A percentile compares a stretch with the other conserved stretches of the same genome.
phyloP scores from a whole-genome alignment of 2,888 invertebrate species.

The Adelphocoris suturalis region DNA sequence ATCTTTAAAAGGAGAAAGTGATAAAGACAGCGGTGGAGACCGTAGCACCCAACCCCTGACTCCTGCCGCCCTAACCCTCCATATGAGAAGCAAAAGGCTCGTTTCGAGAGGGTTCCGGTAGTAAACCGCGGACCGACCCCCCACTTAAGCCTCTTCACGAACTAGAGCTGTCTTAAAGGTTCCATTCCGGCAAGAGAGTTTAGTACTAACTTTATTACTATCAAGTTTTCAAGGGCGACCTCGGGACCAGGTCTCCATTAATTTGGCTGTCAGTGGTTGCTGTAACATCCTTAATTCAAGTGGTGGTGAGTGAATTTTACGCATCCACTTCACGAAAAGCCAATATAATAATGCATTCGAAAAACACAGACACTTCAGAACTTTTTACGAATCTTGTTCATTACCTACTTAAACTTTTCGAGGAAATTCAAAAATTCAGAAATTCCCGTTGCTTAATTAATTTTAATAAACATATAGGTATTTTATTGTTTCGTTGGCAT shows the following conservation, averaged over 20 bases:
- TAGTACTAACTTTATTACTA: slow-evolving; percentile 34
- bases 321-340: neutral
- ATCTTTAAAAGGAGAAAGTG: too few relatives aligned
- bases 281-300: neutral
- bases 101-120: neutral
- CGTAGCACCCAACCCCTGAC: too few relatives aligned
- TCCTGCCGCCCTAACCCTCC: too few relatives aligned
- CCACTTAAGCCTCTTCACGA: neutral
- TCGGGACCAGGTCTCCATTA: neutral
- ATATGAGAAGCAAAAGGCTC: neutral
- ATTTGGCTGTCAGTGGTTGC: neutral
- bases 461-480: too few relatives aligned
- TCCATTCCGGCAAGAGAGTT: neutral
- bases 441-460: too few relatives aligned
- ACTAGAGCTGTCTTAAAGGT: neutral
- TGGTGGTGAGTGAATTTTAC: neutral
- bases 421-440: too few relatives aligned
- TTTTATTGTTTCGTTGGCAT: too few relatives aligned
- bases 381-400: too few relatives aligned
- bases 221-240: slow-evolving; percentile 38
- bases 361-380: too few relatives aligned
- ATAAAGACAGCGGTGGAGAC: too few relatives aligned
- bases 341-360: neutral
- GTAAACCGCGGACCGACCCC: neutral
- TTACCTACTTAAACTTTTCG: too few relatives aligned